These are phyloP conservation scores for Tenrec ecaudatus DNA, from an alignment of 2,113 vertebrate species.

Conservation along the genomic window DNA sequence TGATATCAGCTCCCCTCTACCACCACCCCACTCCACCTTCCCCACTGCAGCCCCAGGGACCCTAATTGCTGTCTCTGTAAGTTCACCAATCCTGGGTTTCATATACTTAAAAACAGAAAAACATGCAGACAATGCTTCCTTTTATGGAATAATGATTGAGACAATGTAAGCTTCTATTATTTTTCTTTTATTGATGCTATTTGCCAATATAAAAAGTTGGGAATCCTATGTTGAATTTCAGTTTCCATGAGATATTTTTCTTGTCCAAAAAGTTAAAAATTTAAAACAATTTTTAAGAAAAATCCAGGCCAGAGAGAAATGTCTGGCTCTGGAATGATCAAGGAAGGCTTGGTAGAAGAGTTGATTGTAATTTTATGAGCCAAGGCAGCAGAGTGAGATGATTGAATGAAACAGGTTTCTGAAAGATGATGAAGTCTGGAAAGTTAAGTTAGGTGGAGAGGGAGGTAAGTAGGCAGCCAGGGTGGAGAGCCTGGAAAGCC, in stretches of 20 bases:
- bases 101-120: no score
- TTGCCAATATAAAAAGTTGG: slow-evolving; percentile 15
- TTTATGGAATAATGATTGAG: not conserved
- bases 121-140: no score
- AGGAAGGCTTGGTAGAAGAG: not conserved
- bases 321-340: slow-evolving; percentile 14
- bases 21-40: no score
- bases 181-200: slow-evolving; percentile 22
- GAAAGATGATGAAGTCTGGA: not conserved
- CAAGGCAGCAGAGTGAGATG: slow-evolving; percentile 14
- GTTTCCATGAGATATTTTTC: slow-evolving; percentile 10
- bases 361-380: not conserved
- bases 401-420: slow-evolving; percentile 12
- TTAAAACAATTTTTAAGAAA: not conserved
- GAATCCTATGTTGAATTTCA: not conserved
- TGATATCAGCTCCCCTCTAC: no score
- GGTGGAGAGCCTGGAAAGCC: not conserved
- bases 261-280: slow-evolving; percentile 33
- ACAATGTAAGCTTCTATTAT: not conserved
- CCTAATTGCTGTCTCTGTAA: no score
- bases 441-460: not conserved
- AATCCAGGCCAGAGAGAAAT: not conserved
- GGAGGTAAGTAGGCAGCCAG: not conserved
- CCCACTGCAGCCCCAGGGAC: no score
- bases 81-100: no score